A percentile compares a stretch with the other conserved stretches of the same genome.
Evolutionary conservation across 2,113 vertebrate genomes (phyloP).

Genomic region (Coreoperca whiteheadi): DNA sequence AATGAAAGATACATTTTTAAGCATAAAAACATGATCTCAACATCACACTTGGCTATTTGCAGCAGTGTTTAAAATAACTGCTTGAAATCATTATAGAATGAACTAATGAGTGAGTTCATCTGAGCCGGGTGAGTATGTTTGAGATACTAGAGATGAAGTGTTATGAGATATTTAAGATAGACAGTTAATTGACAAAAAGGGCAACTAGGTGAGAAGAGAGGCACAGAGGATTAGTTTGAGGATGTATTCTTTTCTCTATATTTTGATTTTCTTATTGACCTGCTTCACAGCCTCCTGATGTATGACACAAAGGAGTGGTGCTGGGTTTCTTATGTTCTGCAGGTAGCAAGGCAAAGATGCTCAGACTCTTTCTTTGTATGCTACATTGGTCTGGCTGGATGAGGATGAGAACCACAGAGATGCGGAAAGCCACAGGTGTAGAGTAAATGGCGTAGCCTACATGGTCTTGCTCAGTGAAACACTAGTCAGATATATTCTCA

Average conservation of each 20-base stretch:
- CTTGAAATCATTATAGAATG: not conserved
- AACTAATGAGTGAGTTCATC: not conserved
- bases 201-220: not conserved
- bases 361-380: slow-evolving; percentile 69
- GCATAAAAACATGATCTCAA: not conserved
- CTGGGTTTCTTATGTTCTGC: slow-evolving; percentile 80
- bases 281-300: slow-evolving; percentile 79
- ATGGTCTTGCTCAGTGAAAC: slow-evolving; percentile 83
- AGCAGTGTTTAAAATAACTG: not conserved
- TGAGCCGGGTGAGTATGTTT: not conserved
- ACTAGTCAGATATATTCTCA: slow-evolving; percentile 43
- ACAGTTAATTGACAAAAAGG: not conserved
- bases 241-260: not conserved
- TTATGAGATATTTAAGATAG: not conserved
- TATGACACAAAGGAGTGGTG: slow-evolving; percentile 33
- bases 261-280: not conserved
- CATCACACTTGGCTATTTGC: not conserved
- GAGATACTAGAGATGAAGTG: not conserved
- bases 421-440: slow-evolving; percentile 85
- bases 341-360: slow-evolving; percentile 60
- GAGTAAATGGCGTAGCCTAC: slow-evolving; percentile 72
- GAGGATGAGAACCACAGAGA: slow-evolving; percentile 75
- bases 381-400: not conserved
- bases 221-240: not conserved
- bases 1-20: not conserved